phyloP scores from a whole-genome alignment of 2,113 vertebrate species.

The Lycaon pictus region DNA sequence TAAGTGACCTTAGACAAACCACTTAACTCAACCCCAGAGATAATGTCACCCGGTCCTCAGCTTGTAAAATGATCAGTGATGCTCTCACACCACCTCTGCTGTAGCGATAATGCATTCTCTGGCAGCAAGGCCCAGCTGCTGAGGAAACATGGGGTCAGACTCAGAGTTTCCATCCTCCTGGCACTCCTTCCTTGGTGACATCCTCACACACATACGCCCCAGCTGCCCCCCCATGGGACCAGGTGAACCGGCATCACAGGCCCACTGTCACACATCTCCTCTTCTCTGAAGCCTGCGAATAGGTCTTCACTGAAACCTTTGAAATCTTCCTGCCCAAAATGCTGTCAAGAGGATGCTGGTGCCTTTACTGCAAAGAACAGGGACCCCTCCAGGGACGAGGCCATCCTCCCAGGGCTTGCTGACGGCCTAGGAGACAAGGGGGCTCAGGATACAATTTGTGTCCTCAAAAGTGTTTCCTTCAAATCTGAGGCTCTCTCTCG shows the following conservation, averaged over 20 bases:
- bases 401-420: accelerated
- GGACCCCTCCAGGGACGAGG: neutral
- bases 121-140: neutral
- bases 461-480: too few relatives aligned
- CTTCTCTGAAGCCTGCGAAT: neutral
- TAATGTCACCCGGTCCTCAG: slow-evolving; percentile 44
- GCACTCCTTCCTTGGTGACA: neutral
- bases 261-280: accelerated
- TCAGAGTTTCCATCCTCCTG: neutral
- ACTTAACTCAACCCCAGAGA: slow-evolving; percentile 54
- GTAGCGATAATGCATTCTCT: accelerated
- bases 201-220: too few relatives aligned
- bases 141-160: accelerated
- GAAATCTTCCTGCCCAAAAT: neutral
- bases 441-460: too few relatives aligned
- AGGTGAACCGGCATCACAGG: accelerated
- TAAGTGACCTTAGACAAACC: slow-evolving; percentile 70
- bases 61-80: neutral
- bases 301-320: neutral
- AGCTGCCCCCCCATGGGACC: too few relatives aligned
- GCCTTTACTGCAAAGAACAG: accelerated
- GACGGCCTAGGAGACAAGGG: accelerated
- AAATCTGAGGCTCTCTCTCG: neutral
- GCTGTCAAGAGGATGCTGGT: accelerated
- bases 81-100: neutral